Evolutionary conservation across 2,797 vertebrate species (phyloP).

Genomic region (Hypotaenidia okinawae): DNA sequence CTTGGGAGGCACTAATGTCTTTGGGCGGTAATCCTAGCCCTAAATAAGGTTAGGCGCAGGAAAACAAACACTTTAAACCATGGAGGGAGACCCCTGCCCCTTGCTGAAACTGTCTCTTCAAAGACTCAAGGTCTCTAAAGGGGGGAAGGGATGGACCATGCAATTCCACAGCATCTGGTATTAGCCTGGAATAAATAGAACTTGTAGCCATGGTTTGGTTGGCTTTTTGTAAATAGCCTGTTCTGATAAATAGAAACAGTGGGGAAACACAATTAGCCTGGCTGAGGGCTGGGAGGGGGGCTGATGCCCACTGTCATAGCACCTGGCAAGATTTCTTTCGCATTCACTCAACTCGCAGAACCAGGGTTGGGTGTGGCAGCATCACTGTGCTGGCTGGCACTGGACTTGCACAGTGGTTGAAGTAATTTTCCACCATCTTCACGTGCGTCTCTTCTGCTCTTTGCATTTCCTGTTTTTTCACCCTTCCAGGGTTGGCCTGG

Average conservation of each 20-base stretch:
- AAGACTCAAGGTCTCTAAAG: constrained; percentile 48
- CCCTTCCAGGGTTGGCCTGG: background rate
- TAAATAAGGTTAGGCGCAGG: constrained; percentile 93
- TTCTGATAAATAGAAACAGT: constrained; percentile 43
- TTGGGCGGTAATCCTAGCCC: constrained; percentile 95
- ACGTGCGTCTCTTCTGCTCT: background rate
- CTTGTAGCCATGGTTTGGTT: constrained; percentile 29
- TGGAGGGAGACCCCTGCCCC: constrained; percentile 49
- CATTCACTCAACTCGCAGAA: background rate
- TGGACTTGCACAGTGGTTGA: background rate
- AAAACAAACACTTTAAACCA: constrained; percentile 87
- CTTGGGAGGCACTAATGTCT: constrained; percentile 96
- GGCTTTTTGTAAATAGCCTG: constrained; percentile 10
- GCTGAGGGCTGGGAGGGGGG: background rate
- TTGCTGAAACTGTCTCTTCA: constrained; percentile 62
- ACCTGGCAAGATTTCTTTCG: background rate
- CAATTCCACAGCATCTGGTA: constrained; percentile 43
- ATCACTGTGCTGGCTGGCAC: background rate
- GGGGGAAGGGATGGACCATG: background rate
- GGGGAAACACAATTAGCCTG: background rate
- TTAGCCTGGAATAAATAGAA: constrained; percentile 40
- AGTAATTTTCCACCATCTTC: background rate
- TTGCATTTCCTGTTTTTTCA: background rate
- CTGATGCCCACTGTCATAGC: background rate
- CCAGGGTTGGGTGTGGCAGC: background rate